Conservation (phyloP, 1,140 invertebrate species). For the Sycophila sp. region DNA sequence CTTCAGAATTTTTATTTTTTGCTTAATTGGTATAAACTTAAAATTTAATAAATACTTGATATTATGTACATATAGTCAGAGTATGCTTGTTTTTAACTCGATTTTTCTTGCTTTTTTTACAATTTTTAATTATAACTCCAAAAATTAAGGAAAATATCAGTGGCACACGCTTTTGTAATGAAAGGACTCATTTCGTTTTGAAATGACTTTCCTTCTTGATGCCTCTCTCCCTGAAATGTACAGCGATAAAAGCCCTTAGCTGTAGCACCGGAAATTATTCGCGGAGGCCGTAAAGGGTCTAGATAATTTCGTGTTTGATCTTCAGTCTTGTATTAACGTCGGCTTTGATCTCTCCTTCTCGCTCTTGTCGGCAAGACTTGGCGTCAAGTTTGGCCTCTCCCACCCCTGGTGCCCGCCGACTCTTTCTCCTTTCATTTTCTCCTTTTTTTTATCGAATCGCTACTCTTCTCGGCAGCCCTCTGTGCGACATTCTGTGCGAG, state of each 20-base stretch:
- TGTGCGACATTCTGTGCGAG: conserved; percentile 23
- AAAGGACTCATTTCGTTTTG: neutral
- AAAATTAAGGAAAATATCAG: too few species aligned
- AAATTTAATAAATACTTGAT: too few species aligned
- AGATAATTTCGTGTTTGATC: conserved; percentile 22
- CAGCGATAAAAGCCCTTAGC: neutral
- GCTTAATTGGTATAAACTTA: too few species aligned
- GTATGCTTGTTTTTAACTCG: too few species aligned
- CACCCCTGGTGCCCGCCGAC: neutral
- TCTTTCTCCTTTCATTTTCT: neutral
- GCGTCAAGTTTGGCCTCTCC: neutral
- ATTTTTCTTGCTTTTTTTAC: too few species aligned
- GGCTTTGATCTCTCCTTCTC: conserved; percentile 14
- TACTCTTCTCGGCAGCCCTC: neutral
- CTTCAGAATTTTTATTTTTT: too few species aligned
- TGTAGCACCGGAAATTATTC: conserved; percentile 4
- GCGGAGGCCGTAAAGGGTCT: neutral
- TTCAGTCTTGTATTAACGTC: conserved; percentile 8
- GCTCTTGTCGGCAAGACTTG: too few species aligned
- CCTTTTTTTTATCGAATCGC: conserved; percentile 20
- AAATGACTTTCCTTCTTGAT: neutral
- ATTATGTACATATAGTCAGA: too few species aligned
- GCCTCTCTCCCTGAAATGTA: neutral
- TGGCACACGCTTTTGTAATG: too few species aligned
- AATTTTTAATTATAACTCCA: too few species aligned